Evolutionary conservation across 2,797 vertebrate species (phyloP), one percentile per base, ranked within the genome.

Genomic region (Distichodus sexfasciatus): DNA sequence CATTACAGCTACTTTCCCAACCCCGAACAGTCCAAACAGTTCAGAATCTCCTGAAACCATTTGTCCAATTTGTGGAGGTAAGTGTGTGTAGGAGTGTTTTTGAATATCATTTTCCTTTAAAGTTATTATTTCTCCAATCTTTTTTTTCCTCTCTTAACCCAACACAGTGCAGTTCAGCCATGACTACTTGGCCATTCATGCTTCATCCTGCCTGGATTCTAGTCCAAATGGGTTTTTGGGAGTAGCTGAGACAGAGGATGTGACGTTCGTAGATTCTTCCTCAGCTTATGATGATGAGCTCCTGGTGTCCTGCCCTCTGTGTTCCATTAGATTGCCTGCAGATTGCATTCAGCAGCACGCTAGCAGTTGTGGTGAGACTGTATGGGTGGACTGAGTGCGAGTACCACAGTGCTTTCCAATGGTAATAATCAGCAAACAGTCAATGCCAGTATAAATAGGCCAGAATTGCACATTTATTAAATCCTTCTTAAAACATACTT

Each of bases 291-390:
- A 23, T 0, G 74, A 68, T 36, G 73, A 43, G 2, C 44, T 74
- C 44, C 73, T 81, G 78, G 74, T 90, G 26, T 66, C 76, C 17
- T 92, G 91, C 44, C 90, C 90, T 26, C 74, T 93, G 55, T 92
- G 88, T 31, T 71, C 81, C 48, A 46, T 82, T 35, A 72, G 33
- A 0, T 93, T 91, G 53, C 36, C 58, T 0, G 0, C 64, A 5
- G 66, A 62, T 4, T 81, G 83, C 43, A 79, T 90, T 14, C 87
- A 90, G 53, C 71, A 60, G 15, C 91, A 92, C 1, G 88, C 89
- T 78, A 90, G 90, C 72, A 10, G 40, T 12, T 92, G 91, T 0
- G 86, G 87, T 1, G 91, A 93, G 29, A 40, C 5, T 62, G 17
- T 77, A 2, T 78, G 74, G 72, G 12, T 80, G 47, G 85, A 80